Evolutionary conservation across 2,113 vertebrate genomes (phyloP).

Genomic region (Chelonoidis abingdonii): DNA sequence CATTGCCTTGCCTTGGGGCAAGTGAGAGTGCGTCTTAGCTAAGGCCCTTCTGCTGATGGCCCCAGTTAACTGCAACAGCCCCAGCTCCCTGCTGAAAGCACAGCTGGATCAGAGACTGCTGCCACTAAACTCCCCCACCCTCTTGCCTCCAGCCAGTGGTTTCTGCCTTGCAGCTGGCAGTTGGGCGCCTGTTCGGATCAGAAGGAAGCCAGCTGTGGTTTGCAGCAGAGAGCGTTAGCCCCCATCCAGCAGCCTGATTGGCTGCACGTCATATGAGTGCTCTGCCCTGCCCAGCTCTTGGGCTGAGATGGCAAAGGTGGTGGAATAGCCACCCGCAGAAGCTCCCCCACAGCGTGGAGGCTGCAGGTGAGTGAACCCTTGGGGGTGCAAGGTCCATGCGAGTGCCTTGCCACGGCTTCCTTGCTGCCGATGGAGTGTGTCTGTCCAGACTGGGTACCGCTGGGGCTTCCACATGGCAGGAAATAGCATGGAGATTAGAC

Average conservation of each 20-base stretch:
- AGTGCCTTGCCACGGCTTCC: not conserved
- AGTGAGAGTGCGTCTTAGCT: not conserved
- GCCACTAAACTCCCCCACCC: not conserved
- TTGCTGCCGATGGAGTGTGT: not conserved
- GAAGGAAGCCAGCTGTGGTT: not conserved
- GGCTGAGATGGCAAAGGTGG: not conserved
- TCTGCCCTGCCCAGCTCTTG: not conserved
- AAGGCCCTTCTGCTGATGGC: no score
- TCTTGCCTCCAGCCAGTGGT: not conserved
- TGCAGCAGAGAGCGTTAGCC: not conserved
- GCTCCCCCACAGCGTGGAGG: not conserved
- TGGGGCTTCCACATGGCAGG: not conserved
- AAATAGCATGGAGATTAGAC: not conserved
- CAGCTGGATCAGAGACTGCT: not conserved
- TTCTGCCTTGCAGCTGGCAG: not conserved
- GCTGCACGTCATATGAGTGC: not conserved
- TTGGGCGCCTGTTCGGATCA: not conserved
- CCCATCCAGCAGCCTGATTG: not conserved
- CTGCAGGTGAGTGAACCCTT: not conserved
- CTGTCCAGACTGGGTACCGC: not conserved
- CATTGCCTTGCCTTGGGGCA: no score
- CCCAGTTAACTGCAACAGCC: no score
- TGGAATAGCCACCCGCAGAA: not conserved
- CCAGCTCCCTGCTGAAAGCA: not conserved
- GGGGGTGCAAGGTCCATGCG: not conserved